Evolutionary conservation across 2,113 vertebrate species (phyloP), one percentile per base, ranked within the genome.

Genomic region (Nycticryphes semicollaris): DNA sequence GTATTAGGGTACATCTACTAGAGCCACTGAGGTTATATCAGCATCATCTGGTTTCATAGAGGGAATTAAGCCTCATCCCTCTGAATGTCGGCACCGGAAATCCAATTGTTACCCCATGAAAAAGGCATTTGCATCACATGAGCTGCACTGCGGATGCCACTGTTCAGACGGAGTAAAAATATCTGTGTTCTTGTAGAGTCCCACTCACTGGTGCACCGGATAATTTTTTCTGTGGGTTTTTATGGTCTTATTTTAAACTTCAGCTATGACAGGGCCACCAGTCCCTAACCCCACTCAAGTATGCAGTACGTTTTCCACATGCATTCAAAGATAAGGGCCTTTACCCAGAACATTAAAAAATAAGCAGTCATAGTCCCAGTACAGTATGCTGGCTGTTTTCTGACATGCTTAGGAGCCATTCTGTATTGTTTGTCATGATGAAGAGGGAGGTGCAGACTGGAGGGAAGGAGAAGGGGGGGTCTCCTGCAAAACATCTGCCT

Each of bases 351-450:
- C 43, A 48, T 62, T 27, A 82, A 18, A 67, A 67, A 83, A 47
- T 4, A 41, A 92, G 68, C 41, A 59, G 54, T 22, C 23, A 5
- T 2, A 25, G 56, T 27, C 75, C 54, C 83, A 66, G 53, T 27
- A 50, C 37, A 48, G 37, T 11, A 48, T 0, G 0, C 51, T 54
- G 48, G 19, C 78, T 86, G 45, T 47, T 89, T 78, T 27, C 48
- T 81, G 73, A 41, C 1, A 3, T 39, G 43, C 33, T 87, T 35
- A 54, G 43, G 37, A 82, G 48, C 14, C 64, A 3, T 1, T 27
- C 51, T 57, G 59, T n/a, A 15, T 45, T 2, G 0, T 63, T 19
- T n/a, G 7, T 7, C 1, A 3, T 4, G 17, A 1, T 3, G 37
- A 62, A 63, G 9, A 76, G 10, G n/a, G 33, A 66, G 1, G 1